Percentiles rank a stretch among this genome's conserved stretches.
These are phyloP conservation scores for Calyptomena viridis DNA, from an alignment of 2,113 vertebrate genomes.

Conservation along the genomic window DNA sequence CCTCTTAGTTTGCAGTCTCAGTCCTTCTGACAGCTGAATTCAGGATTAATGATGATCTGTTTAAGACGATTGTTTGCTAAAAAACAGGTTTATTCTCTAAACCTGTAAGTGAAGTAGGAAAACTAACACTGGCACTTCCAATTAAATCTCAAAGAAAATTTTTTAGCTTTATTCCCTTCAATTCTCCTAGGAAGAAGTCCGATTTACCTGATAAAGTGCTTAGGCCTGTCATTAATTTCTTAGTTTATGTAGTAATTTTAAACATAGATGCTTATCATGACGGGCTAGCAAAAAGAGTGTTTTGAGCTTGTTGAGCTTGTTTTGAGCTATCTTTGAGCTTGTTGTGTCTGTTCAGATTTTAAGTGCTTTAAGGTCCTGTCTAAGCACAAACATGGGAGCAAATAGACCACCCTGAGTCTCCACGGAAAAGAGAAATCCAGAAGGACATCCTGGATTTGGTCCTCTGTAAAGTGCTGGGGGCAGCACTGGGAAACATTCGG, in stretches of 20 bases:
- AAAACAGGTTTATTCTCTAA: not conserved
- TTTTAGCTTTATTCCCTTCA: conserved; percentile 8
- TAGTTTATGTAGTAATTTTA: conserved; percentile 26
- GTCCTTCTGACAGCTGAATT: conserved; percentile 26
- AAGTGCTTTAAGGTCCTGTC: not conserved
- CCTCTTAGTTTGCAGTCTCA: conserved; percentile 11
- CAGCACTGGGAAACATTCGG: not conserved
- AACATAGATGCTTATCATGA: not conserved
- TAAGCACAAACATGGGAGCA: not conserved
- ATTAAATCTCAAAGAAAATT: conserved; percentile 20
- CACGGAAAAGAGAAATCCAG: not conserved
- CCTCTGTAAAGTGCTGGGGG: not conserved
- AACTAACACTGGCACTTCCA: not conserved
- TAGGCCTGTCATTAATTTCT: conserved; percentile 21
- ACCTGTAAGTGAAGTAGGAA: not conserved
- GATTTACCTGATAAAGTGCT: conserved; percentile 27
- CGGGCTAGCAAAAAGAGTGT: not conserved
- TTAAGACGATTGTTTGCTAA: conserved; percentile 8
- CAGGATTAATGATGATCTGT: conserved; percentile 40
- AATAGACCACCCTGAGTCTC: not conserved
- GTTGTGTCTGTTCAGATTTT: not conserved
- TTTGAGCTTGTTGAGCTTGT: too few species aligned
- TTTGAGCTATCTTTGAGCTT: not conserved
- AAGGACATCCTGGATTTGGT: not conserved
- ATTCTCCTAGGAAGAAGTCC: not conserved